These are phyloP conservation scores for Dendrolimus kikuchii DNA, from an alignment of 1,140 invertebrate genomes.

Conservation along the genomic window DNA sequence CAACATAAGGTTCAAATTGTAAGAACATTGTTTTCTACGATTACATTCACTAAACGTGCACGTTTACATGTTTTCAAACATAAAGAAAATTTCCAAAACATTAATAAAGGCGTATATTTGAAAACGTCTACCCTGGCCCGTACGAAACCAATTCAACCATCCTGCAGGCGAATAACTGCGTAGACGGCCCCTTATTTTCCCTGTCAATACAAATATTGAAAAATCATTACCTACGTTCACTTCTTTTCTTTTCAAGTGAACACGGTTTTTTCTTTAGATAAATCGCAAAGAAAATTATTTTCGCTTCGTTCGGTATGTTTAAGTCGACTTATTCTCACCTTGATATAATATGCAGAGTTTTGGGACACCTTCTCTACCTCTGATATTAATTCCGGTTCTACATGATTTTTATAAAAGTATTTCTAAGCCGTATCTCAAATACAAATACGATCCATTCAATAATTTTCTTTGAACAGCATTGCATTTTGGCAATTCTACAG, in stretches of 20 bases:
- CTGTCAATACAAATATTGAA: constrained; percentile 34
- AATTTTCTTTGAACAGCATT: too few species aligned
- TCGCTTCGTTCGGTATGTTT: constrained; percentile 23
- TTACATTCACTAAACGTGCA: too few species aligned
- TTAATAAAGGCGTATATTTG: constrained; percentile 14
- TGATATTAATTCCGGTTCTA: too few species aligned
- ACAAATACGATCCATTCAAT: too few species aligned
- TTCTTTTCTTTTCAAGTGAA: constrained; percentile 30
- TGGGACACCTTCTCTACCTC: too few species aligned
- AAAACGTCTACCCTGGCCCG: constrained; percentile 4
- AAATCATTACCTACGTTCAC: constrained; percentile 31
- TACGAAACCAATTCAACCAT: constrained; percentile 17
- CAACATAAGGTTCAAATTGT: too few species aligned
- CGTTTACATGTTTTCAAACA: too few species aligned
- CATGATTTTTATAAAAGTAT: too few species aligned
- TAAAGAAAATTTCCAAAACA: constrained; percentile 4
- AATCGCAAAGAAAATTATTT: constrained; percentile 29
- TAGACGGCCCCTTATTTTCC: constrained; percentile 22
- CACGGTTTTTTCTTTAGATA: constrained; percentile 29
- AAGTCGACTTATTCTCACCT: constrained; percentile 17
- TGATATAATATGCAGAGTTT: background rate
- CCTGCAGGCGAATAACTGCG: constrained; percentile 16
- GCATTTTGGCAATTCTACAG: too few species aligned
- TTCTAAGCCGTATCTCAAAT: too few species aligned
- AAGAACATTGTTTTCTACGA: too few species aligned